Evolutionary conservation across 53 echinoderm and acorn worm genomes (phyloP), one percentile per base, ranked within the genome.

Genomic region (Henricia sp.): DNA sequence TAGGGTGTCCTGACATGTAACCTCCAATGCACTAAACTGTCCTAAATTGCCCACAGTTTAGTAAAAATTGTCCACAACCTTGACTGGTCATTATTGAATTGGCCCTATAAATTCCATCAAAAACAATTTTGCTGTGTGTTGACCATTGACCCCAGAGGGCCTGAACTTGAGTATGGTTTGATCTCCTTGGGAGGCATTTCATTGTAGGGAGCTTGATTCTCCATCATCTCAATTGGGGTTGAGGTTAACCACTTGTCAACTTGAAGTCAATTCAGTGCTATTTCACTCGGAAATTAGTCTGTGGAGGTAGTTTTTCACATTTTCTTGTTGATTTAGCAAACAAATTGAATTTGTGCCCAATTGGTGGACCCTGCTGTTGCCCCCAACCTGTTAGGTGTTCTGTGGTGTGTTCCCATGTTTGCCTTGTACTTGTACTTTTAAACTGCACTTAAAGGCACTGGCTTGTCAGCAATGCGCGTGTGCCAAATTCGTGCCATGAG

Each of bases 311-410:
- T 8, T 23, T 23, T 30, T 60, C 33, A 34, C 30, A 58, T 57
- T 3, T n/a, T 24, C 33, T 80, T 64, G 80, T 80, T 80, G 64
- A 64, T 64, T 80, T 80, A 57, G 21, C 21, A 20, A 5, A 40
- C 63, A 80, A 80, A 80, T 80, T 62, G 80, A 80, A 64, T 80
- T 80, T 62, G 80, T 80, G n/a, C n/a, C 60, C 63, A 62, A 63
- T 76, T 76, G 76, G 42, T 17, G 38, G 60, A 42, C 29, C 76
- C 57, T 76, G 76, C 76, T 76, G 76, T 21, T 39, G 16, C 59
- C 16, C 6, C 70, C 44, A 70, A 70, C 12, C 70, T 44, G 21
- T 21, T 11, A 48, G 48, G 48, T 16, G 9, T 11, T 16, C 48
- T 9, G 16, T 48, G 9, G 16, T 48, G 48, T 48, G 48, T 9